phyloP scores from a whole-genome alignment of 2,797 vertebrate genomes.

The Tapera naevia region DNA sequence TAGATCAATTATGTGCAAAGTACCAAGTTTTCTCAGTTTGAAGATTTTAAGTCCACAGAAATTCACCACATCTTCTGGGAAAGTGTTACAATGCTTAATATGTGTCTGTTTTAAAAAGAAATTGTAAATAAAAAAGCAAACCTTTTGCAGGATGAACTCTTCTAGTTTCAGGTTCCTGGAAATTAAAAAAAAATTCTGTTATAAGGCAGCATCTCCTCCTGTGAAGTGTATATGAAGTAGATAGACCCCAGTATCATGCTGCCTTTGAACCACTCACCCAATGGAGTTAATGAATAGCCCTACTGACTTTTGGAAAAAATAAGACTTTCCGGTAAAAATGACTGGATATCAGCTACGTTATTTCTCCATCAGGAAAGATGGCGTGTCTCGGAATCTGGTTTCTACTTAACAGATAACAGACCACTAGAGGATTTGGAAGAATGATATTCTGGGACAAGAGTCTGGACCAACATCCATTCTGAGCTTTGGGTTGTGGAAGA shows the following conservation, averaged over 20 bases:
- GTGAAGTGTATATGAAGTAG: neutral
- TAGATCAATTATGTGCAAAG: neutral
- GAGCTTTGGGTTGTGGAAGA: neutral
- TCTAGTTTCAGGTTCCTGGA: neutral
- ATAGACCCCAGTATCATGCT: neutral
- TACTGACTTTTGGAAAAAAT: neutral
- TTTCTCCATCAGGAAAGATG: neutral
- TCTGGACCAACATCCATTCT: neutral
- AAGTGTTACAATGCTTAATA: neutral
- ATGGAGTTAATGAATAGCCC: neutral
- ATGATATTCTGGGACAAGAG: neutral
- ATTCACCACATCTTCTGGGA: neutral
- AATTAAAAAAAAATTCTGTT: neutral
- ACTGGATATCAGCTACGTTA: neutral
- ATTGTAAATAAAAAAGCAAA: neutral
- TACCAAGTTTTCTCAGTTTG: neutral
- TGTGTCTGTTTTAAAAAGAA: neutral
- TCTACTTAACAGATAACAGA: neutral
- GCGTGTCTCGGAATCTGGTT: neutral
- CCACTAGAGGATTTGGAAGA: neutral
- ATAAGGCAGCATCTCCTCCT: neutral
- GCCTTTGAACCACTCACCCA: neutral
- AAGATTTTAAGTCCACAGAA: neutral
- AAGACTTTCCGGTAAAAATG: neutral
- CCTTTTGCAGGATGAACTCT: neutral